Conservation (phyloP, 2,797 vertebrate genomes). For the Spondyliosoma cantharus region DNA sequence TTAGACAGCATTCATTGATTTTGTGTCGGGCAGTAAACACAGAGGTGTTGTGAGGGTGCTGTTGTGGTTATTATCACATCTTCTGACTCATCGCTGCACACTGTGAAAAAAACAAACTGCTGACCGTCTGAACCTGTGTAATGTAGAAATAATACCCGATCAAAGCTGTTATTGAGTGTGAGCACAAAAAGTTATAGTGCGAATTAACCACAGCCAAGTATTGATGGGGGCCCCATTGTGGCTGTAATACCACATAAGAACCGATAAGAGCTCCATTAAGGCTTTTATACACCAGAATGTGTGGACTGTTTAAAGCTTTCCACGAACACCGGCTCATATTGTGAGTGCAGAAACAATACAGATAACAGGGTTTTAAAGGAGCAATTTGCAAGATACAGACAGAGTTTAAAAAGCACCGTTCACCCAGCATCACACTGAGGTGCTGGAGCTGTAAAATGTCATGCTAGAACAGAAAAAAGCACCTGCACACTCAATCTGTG, state of each 20-base stretch:
- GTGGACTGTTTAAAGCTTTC: conserved; percentile 7
- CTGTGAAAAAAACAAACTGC: conserved; percentile 29
- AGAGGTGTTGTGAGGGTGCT: conserved; percentile 25
- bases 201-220: conserved; percentile 31
- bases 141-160: conserved; percentile 37
- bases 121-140: conserved; percentile 24
- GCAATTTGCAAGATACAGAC: no score
- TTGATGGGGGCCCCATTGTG: conserved; percentile 31
- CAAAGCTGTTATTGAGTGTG: conserved; percentile 6
- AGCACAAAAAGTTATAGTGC: conserved; percentile 16
- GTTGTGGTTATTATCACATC: conserved; percentile 52
- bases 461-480: no score
- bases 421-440: no score
- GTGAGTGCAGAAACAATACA: not conserved
- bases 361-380: not conserved
- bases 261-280: conserved; percentile 30
- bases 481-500: no score
- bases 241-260: conserved; percentile 16
- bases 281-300: conserved; percentile 22
- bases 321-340: not conserved
- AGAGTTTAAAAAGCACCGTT: no score
- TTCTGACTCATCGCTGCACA: conserved; percentile 5
- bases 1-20: conserved; percentile 62
- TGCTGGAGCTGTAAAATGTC: no score
- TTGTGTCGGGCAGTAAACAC: conserved; percentile 46